Evolutionary conservation across 1,140 invertebrate species (phyloP).

Genomic region (Drosophila punjabiensis): DNA sequence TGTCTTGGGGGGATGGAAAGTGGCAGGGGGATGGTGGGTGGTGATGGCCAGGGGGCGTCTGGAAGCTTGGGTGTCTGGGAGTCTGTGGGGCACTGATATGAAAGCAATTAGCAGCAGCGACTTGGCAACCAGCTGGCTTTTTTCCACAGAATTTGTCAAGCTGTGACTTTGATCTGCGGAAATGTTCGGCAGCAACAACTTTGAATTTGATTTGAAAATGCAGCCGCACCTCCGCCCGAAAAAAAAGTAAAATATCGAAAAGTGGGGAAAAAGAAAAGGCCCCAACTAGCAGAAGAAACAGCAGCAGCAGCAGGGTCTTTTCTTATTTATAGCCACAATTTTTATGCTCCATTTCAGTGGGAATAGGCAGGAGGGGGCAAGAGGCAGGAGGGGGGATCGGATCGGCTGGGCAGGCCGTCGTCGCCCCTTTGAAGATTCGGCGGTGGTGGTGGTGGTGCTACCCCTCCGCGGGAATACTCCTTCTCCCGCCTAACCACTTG

Average conservation of each 20-base stretch:
- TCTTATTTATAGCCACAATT: slow-evolving; percentile 82
- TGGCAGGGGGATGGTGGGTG: background rate
- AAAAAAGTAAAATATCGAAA: slow-evolving; percentile 5
- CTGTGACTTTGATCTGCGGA: slow-evolving; percentile 84
- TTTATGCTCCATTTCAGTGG: slow-evolving; percentile 84
- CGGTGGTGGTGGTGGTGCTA: slow-evolving; percentile 32
- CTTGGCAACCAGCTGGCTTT: slow-evolving; percentile 58
- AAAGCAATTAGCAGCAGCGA: slow-evolving; percentile 78
- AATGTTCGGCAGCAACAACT: slow-evolving; percentile 78
- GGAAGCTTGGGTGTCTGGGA: slow-evolving; percentile 15
- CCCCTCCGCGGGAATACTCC: slow-evolving; percentile 25
- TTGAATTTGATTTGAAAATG: slow-evolving; percentile 81
- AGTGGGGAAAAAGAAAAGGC: slow-evolving; percentile 30
- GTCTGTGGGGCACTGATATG: slow-evolving; percentile 63
- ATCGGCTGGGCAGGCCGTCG: slow-evolving; percentile 43
- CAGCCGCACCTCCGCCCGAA: slow-evolving; percentile 33
- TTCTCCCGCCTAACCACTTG: slow-evolving; percentile 64
- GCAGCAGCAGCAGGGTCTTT: slow-evolving; percentile 62
- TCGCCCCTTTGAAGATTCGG: slow-evolving; percentile 77
- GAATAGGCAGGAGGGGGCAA: slow-evolving; percentile 41
- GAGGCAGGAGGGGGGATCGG: slow-evolving; percentile 13
- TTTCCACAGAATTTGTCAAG: slow-evolving; percentile 80
- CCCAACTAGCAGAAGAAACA: slow-evolving; percentile 32
- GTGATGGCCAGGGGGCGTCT: slow-evolving; percentile 5
- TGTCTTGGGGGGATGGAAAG: slow-evolving; percentile 4